Base-by-base conservation (phyloP, 2,113 vertebrate species). In the Nothoprocta perdicaria region DNA sequence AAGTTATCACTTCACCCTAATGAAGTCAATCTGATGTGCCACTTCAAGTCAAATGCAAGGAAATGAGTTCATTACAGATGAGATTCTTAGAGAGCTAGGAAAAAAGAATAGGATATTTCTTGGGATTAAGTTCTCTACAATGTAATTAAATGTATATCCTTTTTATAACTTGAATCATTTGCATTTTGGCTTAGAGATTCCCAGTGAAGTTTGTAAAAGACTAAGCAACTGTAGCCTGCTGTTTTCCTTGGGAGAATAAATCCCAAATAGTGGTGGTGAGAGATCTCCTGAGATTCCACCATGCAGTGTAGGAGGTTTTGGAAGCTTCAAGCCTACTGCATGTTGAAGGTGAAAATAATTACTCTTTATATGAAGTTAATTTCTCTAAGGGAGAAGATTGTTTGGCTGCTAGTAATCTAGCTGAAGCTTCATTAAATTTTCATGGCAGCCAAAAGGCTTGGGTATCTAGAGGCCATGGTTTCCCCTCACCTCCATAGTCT, bases 401-500 rank as follows among this genome's bases (percentile, higher is more conserved):
- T 61, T 71, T 60, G 53, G 35, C 46, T 85, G 53, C 65, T 93
- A 86, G 38, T 85, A 48, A 72, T 83, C 84, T 84, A 67, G 43
- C 68, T 92, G 41, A 84, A 86, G 83, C 75, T 19, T 78, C 22
- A 80, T 87, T 79, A 84, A 14, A 88, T 72, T 89, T 82, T 88
- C 58, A 55, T 53, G 27, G 38, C 31, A 77, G 4, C 89, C 53
- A 58, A 88, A 81, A 73, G 31, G 19, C 69, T 95, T 73, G 43
- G 62, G 26, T 89, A 72, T 74, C 65, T 27, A 76, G 80, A 80
- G 63, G 76, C n/a, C 53, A 14, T 33, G 31, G 9, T 87, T 95
- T 92, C 50, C 87, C 52, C 62, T 92, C 45, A 84, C 29, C 76
- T 95, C 89, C 86, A 66, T 69, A 61, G 77, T 76, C 52, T 91